These are phyloP conservation scores for Archips crataeganus DNA, from an alignment of 2,888 invertebrate genomes.

Conservation along the genomic window DNA sequence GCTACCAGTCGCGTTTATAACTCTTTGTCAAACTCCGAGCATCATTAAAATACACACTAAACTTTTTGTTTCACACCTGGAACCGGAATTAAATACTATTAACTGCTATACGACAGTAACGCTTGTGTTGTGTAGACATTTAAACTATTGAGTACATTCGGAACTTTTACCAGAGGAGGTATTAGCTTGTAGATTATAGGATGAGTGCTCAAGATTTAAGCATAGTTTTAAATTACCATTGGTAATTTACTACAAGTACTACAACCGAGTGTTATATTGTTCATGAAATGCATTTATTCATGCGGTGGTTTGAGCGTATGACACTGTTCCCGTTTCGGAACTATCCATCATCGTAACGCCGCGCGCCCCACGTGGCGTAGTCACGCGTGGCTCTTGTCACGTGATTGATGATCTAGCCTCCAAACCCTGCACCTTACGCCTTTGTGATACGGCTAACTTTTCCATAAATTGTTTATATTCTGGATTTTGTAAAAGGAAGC, in stretches of 20 bases:
- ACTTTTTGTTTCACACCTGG: conserved; percentile 31
- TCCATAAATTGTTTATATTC: conserved; percentile 15
- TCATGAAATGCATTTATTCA: conserved; percentile 20
- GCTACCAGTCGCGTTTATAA: conserved; percentile 4
- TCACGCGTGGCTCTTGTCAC: conserved; percentile 51
- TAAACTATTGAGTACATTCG: conserved; percentile 38
- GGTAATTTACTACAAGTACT: conserved; percentile 3
- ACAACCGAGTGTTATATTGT: conserved; percentile 7
- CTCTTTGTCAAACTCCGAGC: conserved; percentile 15
- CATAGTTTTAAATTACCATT: conserved; percentile 51
- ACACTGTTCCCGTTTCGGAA: conserved; percentile 46
- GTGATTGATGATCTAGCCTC: conserved; percentile 46
- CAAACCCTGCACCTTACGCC: conserved; percentile 28
- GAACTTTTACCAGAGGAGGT: conserved; percentile 48
- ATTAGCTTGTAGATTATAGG: conserved; percentile 55
- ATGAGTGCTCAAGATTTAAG: conserved; percentile 47
- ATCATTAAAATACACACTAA: conserved; percentile 34
- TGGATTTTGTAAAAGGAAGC: conserved; percentile 38
- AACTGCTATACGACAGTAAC: conserved; percentile 29
- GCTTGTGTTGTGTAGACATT: conserved; percentile 30
- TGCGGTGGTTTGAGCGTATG: conserved; percentile 24
- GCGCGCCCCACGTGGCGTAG: conserved; percentile 46
- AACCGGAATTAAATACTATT: conserved; percentile 36
- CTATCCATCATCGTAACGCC: conserved; percentile 54
- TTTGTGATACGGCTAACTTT: conserved; percentile 20